Evolutionary conservation across 2,797 vertebrate species (phyloP).

Genomic region (Enteromius radiatus): DNA sequence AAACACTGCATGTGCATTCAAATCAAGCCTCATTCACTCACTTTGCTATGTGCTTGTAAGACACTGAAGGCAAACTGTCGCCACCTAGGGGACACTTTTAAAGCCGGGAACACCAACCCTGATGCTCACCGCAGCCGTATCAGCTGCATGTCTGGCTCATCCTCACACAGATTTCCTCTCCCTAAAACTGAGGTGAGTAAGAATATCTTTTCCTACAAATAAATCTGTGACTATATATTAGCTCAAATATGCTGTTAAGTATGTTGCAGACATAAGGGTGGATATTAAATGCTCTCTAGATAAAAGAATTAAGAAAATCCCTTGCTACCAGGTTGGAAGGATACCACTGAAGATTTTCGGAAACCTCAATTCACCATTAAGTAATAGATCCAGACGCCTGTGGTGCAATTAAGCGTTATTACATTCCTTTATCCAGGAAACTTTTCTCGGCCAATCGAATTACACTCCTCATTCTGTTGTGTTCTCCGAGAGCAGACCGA

Average conservation of each 20-base stretch:
- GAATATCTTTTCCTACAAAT: slow-evolving; percentile 20
- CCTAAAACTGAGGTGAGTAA: neutral
- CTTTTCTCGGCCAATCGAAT: slow-evolving; percentile 68
- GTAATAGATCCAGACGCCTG: slow-evolving; percentile 78
- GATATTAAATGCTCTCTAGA: slow-evolving; percentile 64
- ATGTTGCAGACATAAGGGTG: slow-evolving; percentile 58
- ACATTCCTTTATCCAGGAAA: slow-evolving; percentile 75
- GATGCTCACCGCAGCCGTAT: slow-evolving; percentile 36
- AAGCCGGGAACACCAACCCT: slow-evolving; percentile 50
- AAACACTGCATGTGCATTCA: neutral
- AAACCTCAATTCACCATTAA: slow-evolving; percentile 79
- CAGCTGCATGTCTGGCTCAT: slow-evolving; percentile 58
- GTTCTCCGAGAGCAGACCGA: slow-evolving; percentile 44
- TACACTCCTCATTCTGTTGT: slow-evolving; percentile 63
- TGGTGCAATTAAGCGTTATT: slow-evolving; percentile 80
- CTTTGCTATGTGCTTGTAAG: neutral
- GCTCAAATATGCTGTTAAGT: slow-evolving; percentile 51
- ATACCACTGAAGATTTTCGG: slow-evolving; percentile 73
- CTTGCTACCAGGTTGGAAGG: slow-evolving; percentile 67
- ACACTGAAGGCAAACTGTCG: slow-evolving; percentile 65
- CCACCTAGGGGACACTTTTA: slow-evolving; percentile 78
- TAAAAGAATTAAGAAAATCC: slow-evolving; percentile 69
- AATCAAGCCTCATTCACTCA: neutral
- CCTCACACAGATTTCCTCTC: slow-evolving; percentile 25
- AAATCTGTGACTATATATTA: slow-evolving; percentile 53